Evolutionary conservation across 2,113 vertebrate genomes (phyloP).

Genomic region (Onychostoma macrolepis): DNA sequence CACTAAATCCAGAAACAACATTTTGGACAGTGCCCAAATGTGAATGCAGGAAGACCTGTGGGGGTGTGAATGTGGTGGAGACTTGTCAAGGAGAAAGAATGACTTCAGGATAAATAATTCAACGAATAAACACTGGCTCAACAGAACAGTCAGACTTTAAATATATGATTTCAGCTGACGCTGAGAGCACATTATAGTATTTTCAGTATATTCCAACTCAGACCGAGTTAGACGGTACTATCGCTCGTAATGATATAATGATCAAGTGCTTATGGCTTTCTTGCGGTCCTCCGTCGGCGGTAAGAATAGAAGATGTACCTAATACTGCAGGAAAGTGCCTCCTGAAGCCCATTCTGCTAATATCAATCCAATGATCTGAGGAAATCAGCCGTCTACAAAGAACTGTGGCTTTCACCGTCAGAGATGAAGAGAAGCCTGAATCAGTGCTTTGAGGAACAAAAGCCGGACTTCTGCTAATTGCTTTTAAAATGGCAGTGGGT

Average conservation of each 20-base stretch:
- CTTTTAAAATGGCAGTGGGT: slow-evolving; percentile 76
- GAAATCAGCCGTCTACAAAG: slow-evolving; percentile 35
- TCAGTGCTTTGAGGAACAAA: slow-evolving; percentile 51
- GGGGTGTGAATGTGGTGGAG: slow-evolving; percentile 45
- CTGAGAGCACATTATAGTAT: slow-evolving; percentile 27
- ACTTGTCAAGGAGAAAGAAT: slow-evolving; percentile 25
- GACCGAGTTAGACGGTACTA: neutral
- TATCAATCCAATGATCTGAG: slow-evolving; percentile 38
- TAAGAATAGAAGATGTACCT: slow-evolving; percentile 13
- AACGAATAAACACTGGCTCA: slow-evolving; percentile 29
- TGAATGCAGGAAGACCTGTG: slow-evolving; percentile 29
- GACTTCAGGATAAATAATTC: slow-evolving; percentile 36
- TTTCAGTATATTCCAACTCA: slow-evolving; percentile 7
- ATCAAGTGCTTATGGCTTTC: slow-evolving; percentile 4
- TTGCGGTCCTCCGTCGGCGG: neutral
- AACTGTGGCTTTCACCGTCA: slow-evolving; percentile 17
- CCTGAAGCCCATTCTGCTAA: neutral
- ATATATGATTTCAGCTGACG: slow-evolving; percentile 7
- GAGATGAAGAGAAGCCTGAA: slow-evolving; percentile 13
- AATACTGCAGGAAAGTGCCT: neutral
- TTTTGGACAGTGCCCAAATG: slow-evolving; percentile 24
- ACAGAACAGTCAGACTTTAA: slow-evolving; percentile 19
- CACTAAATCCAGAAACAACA: slow-evolving; percentile 37
- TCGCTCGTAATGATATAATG: slow-evolving; percentile 13
- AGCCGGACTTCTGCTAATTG: slow-evolving; percentile 76